A percentile compares a stretch with the other conserved stretches of the same genome.
Evolutionary conservation across 2,113 vertebrate genomes (phyloP).

Genomic region (Heterocephalus glaber): DNA sequence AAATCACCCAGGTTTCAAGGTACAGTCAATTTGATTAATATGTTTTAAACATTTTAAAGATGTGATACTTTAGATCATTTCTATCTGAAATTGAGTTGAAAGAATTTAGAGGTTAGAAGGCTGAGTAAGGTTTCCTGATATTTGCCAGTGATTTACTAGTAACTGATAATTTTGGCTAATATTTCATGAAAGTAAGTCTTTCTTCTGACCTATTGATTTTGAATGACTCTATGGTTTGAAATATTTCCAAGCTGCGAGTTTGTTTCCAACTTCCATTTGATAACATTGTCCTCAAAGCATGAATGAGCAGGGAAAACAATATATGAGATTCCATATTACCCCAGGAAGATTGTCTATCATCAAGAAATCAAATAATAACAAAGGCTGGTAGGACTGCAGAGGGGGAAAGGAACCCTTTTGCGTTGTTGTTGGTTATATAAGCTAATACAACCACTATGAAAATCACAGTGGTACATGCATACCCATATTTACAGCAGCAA

Average conservation of each 20-base stretch:
- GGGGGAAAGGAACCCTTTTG: not conserved
- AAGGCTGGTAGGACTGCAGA: not conserved
- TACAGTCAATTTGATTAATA: not conserved
- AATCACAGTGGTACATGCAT: not conserved
- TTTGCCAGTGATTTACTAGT: not conserved
- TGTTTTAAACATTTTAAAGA: not conserved
- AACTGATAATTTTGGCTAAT: not conserved
- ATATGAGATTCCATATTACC: not conserved
- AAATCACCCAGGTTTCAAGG: accelerated
- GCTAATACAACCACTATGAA: not conserved
- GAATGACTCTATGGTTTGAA: not conserved
- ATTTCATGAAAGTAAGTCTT: not conserved
- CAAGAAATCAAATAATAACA: not conserved
- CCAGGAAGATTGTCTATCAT: not conserved
- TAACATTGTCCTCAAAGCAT: not conserved
- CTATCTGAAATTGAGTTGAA: not conserved
- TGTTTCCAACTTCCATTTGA: not conserved
- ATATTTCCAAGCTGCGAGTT: not conserved
- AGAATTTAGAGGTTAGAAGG: not conserved
- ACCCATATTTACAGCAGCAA: not conserved
- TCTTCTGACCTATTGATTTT: not conserved
- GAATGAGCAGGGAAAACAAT: not conserved
- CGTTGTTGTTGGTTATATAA: not conserved
- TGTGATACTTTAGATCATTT: not conserved
- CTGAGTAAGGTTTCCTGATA: not conserved